phyloP scores from a whole-genome alignment of 2,113 vertebrate species.

The Tretioscincus oriximinensis region DNA sequence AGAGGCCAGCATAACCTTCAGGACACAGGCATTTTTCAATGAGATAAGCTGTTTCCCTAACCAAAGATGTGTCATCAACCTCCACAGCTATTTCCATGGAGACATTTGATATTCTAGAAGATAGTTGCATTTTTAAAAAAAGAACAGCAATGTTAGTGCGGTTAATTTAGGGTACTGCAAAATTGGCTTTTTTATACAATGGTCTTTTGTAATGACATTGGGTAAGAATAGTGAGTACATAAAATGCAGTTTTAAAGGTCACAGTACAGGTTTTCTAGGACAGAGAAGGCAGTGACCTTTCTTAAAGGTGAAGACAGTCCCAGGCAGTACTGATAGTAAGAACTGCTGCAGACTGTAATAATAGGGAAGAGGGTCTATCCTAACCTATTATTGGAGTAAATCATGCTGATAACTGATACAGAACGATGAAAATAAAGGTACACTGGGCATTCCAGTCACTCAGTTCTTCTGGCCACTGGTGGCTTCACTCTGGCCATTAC shows the following conservation, averaged over 20 bases:
- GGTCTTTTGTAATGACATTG: constrained; percentile 18
- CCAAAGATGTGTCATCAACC: constrained; percentile 57
- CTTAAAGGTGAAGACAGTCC: background rate
- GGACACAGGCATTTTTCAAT: constrained; percentile 89
- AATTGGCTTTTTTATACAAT: background rate
- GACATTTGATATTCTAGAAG: constrained; percentile 86
- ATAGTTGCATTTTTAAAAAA: background rate
- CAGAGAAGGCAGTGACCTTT: accelerated
- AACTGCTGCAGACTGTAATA: too few species aligned
- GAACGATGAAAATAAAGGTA: too few species aligned
- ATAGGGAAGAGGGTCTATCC: too few species aligned
- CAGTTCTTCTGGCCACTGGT: too few species aligned
- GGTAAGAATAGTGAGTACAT: background rate
- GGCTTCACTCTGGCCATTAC: background rate
- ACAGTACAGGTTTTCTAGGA: background rate
- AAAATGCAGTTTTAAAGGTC: background rate
- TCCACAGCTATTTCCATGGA: constrained; percentile 85
- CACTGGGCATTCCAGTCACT: too few species aligned
- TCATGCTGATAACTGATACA: too few species aligned
- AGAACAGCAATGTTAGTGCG: constrained; percentile 5
- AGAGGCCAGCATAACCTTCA: constrained; percentile 83
- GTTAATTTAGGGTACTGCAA: background rate
- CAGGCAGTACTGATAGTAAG: background rate
- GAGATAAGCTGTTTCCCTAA: constrained; percentile 62
- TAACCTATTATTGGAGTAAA: too few species aligned